Conservation (phyloP, 2,888 invertebrate genomes). For the Dicyrtoma fusca region DNA sequence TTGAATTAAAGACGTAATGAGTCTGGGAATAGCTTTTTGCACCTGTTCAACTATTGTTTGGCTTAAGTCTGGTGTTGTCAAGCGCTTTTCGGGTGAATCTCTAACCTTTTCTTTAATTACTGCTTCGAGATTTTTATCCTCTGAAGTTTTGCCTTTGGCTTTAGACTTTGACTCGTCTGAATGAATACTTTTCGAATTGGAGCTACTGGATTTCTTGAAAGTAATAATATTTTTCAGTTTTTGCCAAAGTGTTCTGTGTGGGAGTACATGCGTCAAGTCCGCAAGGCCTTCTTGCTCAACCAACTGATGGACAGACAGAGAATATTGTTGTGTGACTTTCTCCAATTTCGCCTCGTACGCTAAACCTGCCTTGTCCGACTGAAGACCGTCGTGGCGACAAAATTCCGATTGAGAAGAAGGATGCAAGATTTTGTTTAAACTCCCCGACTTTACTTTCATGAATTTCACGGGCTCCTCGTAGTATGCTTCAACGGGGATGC, state of each 20-base stretch:
- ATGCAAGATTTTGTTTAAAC: too few species aligned
- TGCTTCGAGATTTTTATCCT: background rate
- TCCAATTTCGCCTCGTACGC: background rate
- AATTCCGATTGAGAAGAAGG: background rate
- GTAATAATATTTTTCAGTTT: constrained; percentile 12
- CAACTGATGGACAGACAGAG: background rate
- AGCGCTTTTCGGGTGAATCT: background rate
- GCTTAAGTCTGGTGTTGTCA: background rate
- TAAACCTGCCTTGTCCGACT: background rate
- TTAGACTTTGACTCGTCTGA: background rate
- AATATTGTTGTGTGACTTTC: background rate
- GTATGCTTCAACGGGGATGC: constrained; percentile 9
- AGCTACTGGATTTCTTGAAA: constrained; percentile 12
- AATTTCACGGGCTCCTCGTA: constrained; percentile 11
- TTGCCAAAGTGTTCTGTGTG: constrained; percentile 13
- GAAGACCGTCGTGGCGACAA: background rate
- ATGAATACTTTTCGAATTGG: too few species aligned
- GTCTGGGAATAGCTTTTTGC: too few species aligned
- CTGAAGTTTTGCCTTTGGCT: background rate
- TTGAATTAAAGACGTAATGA: background rate
- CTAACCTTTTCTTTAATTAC: background rate
- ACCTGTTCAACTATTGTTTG: background rate
- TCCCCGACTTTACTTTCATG: too few species aligned
- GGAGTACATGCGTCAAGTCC: background rate
- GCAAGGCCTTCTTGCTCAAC: constrained; percentile 1